phyloP scores from a whole-genome alignment of 1,140 invertebrate genomes.

The Oryctes rhinoceros region DNA sequence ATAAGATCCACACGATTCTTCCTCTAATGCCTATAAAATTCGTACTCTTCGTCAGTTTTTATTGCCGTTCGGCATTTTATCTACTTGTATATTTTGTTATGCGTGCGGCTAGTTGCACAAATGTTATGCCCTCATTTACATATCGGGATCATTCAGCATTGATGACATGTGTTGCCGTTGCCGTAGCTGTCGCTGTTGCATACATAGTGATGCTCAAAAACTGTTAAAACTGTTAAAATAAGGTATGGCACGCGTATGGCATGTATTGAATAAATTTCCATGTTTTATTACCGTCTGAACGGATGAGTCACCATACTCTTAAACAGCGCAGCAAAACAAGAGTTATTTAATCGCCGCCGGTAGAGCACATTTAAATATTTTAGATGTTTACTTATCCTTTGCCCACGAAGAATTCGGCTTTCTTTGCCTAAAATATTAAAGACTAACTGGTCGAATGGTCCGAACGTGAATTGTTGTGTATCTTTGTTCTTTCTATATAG shows the following conservation, averaged over 20 bases:
- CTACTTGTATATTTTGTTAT: constrained; percentile 7
- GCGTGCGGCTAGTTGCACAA: constrained; percentile 17
- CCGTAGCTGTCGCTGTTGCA: not conserved
- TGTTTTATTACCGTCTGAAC: constrained; percentile 7
- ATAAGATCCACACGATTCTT: not conserved
- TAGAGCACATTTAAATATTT: not conserved
- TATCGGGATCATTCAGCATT: constrained; percentile 23
- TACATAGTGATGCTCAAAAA: constrained; percentile 20
- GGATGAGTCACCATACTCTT: constrained; percentile 2
- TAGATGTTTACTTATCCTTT: constrained; percentile 11
- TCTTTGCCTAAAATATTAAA: constrained; percentile 3
- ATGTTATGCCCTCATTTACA: constrained; percentile 23
- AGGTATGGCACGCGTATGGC: constrained; percentile 30
- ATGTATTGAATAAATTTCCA: constrained; percentile 33
- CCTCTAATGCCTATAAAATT: not conserved
- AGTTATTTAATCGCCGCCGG: constrained; percentile 19
- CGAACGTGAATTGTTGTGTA: not conserved
- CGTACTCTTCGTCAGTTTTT: constrained; percentile 25
- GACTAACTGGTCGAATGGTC: not conserved
- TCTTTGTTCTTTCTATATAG: not conserved
- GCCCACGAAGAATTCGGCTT: constrained; percentile 4
- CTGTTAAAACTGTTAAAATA: constrained; percentile 36
- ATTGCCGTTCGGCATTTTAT: constrained; percentile 4
- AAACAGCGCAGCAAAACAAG: not conserved
- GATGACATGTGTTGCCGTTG: constrained; percentile 19